Evolutionary conservation across 2,888 invertebrate genomes (phyloP).

Genomic region (Dascillus cervinus): DNA sequence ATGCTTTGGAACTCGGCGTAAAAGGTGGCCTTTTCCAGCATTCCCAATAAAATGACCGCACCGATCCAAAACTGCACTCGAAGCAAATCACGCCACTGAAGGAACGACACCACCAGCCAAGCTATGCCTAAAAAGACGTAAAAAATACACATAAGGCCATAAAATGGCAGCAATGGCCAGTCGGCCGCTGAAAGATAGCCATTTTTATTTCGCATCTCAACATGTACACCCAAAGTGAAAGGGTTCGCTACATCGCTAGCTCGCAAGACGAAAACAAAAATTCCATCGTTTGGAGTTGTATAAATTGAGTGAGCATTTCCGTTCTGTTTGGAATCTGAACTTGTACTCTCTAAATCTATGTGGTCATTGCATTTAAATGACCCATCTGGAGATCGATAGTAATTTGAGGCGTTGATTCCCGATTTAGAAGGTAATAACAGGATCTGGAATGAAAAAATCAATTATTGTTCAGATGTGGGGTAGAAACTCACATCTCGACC

Average conservation of each 20-base stretch:
- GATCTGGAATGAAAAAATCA: conserved; percentile 8
- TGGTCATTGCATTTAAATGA: conserved; percentile 34
- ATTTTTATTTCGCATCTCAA: conserved; percentile 67
- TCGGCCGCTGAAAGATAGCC: conserved; percentile 85
- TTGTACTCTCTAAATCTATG: conserved; percentile 33
- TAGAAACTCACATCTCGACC: conserved; percentile 31
- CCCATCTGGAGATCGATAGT: conserved; percentile 17
- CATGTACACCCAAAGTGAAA: conserved; percentile 53
- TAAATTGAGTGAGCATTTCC: conserved; percentile 42
- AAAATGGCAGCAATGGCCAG: conserved; percentile 85
- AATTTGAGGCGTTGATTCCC: conserved; percentile 14
- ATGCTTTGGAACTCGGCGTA: conserved; percentile 81
- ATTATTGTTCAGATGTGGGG: not conserved
- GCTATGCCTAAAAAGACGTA: conserved; percentile 75
- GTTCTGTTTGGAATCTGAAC: not conserved
- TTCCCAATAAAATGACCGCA: conserved; percentile 79
- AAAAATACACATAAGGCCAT: conserved; percentile 80
- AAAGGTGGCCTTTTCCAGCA: conserved; percentile 83
- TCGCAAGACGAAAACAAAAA: conserved; percentile 56
- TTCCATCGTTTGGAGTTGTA: conserved; percentile 59
- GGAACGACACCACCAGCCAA: conserved; percentile 77
- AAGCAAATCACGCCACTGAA: conserved; percentile 85
- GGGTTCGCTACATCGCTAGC: conserved; percentile 40
- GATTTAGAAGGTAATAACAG: conserved; percentile 17
- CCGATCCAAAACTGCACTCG: conserved; percentile 96